Base-by-base conservation (phyloP, 37 sponge, comb jelly and placozoan species). In the Amphimedon queenslandica region DNA sequence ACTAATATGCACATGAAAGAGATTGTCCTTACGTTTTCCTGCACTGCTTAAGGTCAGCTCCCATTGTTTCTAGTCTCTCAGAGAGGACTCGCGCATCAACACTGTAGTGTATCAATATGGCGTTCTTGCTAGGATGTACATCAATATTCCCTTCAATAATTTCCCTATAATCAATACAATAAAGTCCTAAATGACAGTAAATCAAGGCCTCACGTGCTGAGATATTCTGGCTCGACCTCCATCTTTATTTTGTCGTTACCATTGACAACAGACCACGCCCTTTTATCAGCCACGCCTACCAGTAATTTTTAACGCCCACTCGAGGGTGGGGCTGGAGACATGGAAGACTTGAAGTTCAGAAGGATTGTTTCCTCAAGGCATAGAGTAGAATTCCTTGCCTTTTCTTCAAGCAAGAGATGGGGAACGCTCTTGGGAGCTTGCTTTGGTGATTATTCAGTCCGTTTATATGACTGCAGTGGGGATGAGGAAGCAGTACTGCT, bases 51-150 rank as follows among this genome's bases (percentile, higher is more conserved):
- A 71, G 70, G 57, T 96, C 93, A 0, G 88, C 96, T 11, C 89
- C 74, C 74, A 90, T 83, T 11, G 82, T 81, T 57, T 96, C 88
- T 33, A 93, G 91, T 33, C 81, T 79, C 32, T 93, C 97, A 3
- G 80, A 81, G 11, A 87, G 55, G 40, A 89, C 77, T 24, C 80
- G 56, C 0, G 96, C 96, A 38, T 96, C 96, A 16, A 93, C 82
- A 1, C 72, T 77, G 42, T 90, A 96, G 70, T 83, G 82, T 2
- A 96, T 84, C 32, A 96, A 90, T 30, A 96, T 81, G 43, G 97
- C 94, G 64, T 53, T 70, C 68, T 75, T 73, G 32, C 83, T 89
- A 1, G 97, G 97, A 43, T 96, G 97, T 16, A 96, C 93, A 64
- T 96, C 97, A 56, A 96, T 55, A 0, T 74, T 67, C 0, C 90